Conservation (phyloP, 2,113 vertebrate genomes). For the Bettongia penicillata region DNA sequence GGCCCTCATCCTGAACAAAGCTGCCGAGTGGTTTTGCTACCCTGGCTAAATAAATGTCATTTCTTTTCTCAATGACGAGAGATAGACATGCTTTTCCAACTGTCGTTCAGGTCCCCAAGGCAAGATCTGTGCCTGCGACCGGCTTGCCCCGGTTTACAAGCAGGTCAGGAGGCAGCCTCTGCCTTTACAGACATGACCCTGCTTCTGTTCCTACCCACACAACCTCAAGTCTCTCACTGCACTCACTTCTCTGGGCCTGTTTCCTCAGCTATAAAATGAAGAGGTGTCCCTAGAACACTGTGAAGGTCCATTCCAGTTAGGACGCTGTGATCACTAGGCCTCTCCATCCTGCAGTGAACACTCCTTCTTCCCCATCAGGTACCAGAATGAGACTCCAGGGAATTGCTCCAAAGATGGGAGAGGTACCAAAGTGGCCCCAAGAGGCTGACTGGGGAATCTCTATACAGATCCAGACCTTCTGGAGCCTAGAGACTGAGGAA, state of each 20-base stretch:
- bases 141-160: neutral
- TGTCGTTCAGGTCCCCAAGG: neutral
- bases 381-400: neutral
- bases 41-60: neutral
- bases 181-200: too few species aligned
- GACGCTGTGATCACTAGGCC: neutral
- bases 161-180: fast-evolving
- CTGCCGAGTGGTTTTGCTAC: neutral
- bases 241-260: neutral
- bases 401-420: neutral
- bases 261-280: neutral
- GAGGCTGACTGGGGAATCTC: neutral
- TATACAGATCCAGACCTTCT: neutral
- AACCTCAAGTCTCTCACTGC: neutral
- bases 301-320: neutral
- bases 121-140: neutral
- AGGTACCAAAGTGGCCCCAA: neutral
- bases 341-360: neutral
- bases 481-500: conserved; percentile 43
- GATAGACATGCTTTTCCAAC: neutral
- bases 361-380: neutral
- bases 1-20: neutral
- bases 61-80: neutral
- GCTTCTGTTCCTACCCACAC: too few species aligned
- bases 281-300: neutral